Conservation (phyloP, 2,797 vertebrate genomes). For the Pampus argenteus region DNA sequence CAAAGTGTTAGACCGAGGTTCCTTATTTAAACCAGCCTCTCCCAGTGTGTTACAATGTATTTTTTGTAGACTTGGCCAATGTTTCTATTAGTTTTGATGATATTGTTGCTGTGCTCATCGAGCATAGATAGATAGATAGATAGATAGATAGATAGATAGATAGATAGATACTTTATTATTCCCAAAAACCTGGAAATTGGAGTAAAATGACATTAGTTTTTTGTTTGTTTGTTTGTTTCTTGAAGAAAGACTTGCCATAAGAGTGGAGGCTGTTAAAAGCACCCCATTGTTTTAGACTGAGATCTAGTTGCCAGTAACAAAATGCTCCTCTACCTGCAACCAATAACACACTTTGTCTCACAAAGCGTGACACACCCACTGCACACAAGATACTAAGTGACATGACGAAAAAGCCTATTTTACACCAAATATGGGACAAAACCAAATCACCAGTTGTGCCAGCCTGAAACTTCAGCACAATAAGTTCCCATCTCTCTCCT, state of each 20-base stretch:
- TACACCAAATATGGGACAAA: slow-evolving; percentile 50
- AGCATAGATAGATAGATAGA: too few relatives aligned
- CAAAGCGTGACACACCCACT: slow-evolving; percentile 21
- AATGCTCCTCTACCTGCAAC: slow-evolving; percentile 6
- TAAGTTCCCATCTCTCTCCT: slow-evolving; percentile 50
- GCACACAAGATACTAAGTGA: slow-evolving; percentile 53
- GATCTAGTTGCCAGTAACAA: too few relatives aligned
- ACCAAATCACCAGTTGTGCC: slow-evolving; percentile 56
- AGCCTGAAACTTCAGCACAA: slow-evolving; percentile 58
- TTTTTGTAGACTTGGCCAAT: neutral
- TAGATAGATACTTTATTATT: too few relatives aligned
- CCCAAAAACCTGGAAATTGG: too few relatives aligned
- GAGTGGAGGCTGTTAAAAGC: too few relatives aligned
- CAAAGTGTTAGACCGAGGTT: slow-evolving; percentile 26
- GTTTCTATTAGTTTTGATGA: neutral
- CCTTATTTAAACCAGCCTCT: neutral
- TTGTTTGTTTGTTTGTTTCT: too few relatives aligned
- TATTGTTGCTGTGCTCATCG: neutral
- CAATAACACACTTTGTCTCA: slow-evolving; percentile 34
- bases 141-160: too few relatives aligned
- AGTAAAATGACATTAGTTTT: too few relatives aligned
- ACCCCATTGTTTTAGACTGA: too few relatives aligned
- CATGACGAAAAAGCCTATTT: slow-evolving; percentile 56
- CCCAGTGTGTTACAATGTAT: neutral
- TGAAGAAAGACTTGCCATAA: too few relatives aligned